These are phyloP conservation scores for Bemisia tabaci DNA, from an alignment of 1,140 invertebrate species.

Conservation along the genomic window DNA sequence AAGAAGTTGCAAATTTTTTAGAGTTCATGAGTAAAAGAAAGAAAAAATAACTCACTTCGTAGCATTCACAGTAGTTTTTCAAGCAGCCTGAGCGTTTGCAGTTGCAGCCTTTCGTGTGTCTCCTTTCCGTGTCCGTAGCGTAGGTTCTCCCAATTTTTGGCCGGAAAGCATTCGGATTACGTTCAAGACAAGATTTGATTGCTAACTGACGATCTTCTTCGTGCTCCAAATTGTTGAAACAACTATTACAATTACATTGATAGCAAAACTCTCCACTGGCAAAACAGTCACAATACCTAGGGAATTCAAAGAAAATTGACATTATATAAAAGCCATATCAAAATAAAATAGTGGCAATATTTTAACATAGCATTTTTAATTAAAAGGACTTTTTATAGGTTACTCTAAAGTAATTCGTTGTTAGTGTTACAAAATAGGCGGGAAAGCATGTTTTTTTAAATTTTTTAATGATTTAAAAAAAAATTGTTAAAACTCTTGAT, in stretches of 20 bases:
- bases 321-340: too few species aligned
- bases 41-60: slow-evolving; percentile 68
- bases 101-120: slow-evolving; percentile 98
- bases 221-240: slow-evolving; percentile 91
- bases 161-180: slow-evolving; percentile 90
- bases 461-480: too few species aligned
- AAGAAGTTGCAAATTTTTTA: too few species aligned
- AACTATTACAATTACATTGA: slow-evolving; percentile 96
- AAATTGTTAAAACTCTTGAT: too few species aligned
- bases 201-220: slow-evolving; percentile 90
- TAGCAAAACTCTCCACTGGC: slow-evolving; percentile 99
- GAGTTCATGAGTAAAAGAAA: too few species aligned
- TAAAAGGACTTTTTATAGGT: slow-evolving; percentile 19
- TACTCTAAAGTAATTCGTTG: too few species aligned
- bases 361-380: neutral
- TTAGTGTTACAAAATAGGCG: too few species aligned
- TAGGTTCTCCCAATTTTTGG: slow-evolving; percentile 91
- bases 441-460: too few species aligned
- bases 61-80: slow-evolving; percentile 99
- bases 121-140: slow-evolving; percentile 48
- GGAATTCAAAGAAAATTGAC: neutral
- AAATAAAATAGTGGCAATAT: neutral
- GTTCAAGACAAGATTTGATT: slow-evolving; percentile 80
- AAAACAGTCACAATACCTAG: slow-evolving; percentile 96
- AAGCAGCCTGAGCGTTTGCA: slow-evolving; percentile 97